Conservation (phyloP, 2,113 vertebrate species). For the Cyphomyrus discorhynchus region DNA sequence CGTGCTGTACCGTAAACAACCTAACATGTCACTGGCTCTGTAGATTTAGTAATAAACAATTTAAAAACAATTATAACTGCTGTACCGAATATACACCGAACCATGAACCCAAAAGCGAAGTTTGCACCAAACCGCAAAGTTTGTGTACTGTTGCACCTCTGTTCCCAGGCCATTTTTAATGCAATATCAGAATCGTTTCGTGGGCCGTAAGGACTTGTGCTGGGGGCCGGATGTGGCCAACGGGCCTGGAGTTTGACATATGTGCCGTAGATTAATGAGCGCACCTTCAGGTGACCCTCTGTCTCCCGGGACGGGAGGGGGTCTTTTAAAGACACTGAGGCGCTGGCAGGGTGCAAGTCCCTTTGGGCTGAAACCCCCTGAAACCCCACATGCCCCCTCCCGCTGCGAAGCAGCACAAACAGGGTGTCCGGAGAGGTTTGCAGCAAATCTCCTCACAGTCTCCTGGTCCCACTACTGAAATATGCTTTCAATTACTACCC, state of each 20-base stretch:
- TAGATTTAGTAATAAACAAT: background rate
- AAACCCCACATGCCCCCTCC: background rate
- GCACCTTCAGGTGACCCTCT: background rate
- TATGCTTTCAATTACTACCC: slow-evolving; percentile 85
- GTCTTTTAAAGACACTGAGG: slow-evolving; percentile 21
- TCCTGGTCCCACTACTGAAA: slow-evolving; percentile 49
- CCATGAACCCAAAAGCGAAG: background rate
- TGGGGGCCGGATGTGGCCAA: background rate
- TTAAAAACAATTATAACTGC: background rate
- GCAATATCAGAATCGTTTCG: background rate
- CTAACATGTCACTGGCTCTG: background rate
- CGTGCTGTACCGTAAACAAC: background rate
- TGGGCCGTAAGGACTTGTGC: background rate
- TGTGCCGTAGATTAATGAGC: background rate
- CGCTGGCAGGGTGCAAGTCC: background rate
- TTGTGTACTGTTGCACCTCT: background rate
- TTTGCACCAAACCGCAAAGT: background rate
- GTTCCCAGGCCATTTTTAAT: background rate
- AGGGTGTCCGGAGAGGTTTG: background rate
- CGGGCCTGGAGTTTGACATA: background rate
- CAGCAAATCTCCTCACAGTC: background rate
- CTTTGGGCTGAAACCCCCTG: slow-evolving; percentile 6
- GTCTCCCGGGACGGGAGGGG: slow-evolving; percentile 22
- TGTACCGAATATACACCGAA: background rate
- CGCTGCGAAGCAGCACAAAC: too few species aligned